phyloP scores from a whole-genome alignment of 2,888 invertebrate species.

The Monoplex corrugatus region DNA sequence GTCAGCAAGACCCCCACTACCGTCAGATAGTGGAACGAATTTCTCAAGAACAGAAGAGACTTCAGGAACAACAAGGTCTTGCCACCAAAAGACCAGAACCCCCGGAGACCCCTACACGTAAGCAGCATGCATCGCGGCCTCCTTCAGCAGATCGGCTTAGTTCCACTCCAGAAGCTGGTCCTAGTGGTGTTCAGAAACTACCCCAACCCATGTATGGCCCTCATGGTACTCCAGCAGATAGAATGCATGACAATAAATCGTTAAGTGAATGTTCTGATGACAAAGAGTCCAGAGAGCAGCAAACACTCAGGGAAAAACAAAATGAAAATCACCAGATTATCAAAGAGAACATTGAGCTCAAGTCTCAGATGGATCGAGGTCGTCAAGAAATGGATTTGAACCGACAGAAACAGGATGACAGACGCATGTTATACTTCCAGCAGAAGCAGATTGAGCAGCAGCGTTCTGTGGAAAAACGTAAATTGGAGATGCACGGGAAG shows the following conservation, averaged over 20 bases:
- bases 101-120: constrained; percentile 37
- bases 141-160: constrained; percentile 45
- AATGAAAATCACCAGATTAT: constrained; percentile 81
- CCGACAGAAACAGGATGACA: constrained; percentile 73
- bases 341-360: constrained; percentile 81
- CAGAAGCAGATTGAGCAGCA: constrained; percentile 82
- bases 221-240: constrained; percentile 43
- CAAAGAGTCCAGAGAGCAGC: constrained; percentile 62
- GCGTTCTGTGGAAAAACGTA: constrained; percentile 56
- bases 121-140: constrained; percentile 50
- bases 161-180: constrained; percentile 49
- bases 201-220: constrained; percentile 50
- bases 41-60: constrained; percentile 75
- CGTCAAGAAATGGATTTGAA: constrained; percentile 50
- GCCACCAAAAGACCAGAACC: constrained; percentile 46
- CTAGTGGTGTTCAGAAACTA: constrained; percentile 45
- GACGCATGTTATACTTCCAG: constrained; percentile 83
- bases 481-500: constrained; percentile 56
- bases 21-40: constrained; percentile 78
- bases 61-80: constrained; percentile 61
- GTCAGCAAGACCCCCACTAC: constrained; percentile 79
- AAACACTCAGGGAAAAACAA: constrained; percentile 77
- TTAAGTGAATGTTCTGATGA: constrained; percentile 54
- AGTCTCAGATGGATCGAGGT: constrained; percentile 79
- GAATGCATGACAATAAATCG: constrained; percentile 57